phyloP scores from a whole-genome alignment of 2,797 vertebrate genomes.

The Coregonus ussuriensis region DNA sequence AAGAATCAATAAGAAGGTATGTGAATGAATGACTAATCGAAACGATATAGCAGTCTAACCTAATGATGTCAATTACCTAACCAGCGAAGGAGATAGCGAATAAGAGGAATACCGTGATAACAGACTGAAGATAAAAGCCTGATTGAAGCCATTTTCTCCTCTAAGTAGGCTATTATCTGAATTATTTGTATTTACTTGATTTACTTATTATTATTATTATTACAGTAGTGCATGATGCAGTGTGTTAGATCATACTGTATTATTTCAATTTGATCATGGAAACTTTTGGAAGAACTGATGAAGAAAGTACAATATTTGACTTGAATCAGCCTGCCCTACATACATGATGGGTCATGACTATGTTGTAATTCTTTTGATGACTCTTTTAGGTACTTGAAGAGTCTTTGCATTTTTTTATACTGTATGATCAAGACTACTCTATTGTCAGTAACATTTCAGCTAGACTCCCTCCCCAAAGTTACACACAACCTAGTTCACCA shows the following conservation, averaged over 20 bases:
- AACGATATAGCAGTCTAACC: slow-evolving; percentile 25
- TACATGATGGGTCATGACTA: neutral
- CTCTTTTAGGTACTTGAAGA: neutral
- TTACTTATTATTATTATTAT: neutral
- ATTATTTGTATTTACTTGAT: slow-evolving; percentile 7
- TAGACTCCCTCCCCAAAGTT: neutral
- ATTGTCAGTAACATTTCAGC: neutral
- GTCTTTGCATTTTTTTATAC: neutral
- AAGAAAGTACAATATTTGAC: neutral
- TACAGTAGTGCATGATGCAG: neutral
- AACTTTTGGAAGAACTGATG: neutral
- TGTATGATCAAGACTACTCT: neutral
- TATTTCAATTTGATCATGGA: neutral
- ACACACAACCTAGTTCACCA: neutral
- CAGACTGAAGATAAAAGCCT: slow-evolving; percentile 44
- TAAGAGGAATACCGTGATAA: slow-evolving; percentile 50
- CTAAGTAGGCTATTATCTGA: slow-evolving; percentile 43
- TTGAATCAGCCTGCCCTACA: neutral
- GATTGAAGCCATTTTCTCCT: slow-evolving; percentile 59
- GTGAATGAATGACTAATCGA: slow-evolving; percentile 20
- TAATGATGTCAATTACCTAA: slow-evolving; percentile 41
- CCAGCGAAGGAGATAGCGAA: slow-evolving; percentile 33
- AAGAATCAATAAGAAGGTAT: neutral
- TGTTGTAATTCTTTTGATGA: neutral
- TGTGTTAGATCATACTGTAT: neutral